phyloP scores from a whole-genome alignment of 2,888 invertebrate species.

The Poecilus cupreus region DNA sequence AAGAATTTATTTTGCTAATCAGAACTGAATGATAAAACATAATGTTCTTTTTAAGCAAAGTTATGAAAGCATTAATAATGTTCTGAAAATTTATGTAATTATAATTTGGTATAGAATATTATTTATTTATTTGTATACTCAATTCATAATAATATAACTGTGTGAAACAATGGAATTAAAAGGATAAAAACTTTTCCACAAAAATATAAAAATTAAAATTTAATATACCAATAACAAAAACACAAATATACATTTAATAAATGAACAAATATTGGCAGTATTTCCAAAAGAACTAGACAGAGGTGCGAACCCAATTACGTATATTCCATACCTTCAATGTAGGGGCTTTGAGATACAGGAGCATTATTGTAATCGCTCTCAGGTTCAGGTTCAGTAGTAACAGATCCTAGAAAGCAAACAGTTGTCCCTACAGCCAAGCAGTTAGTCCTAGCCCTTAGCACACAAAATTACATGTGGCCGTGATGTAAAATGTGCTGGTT shows the following conservation, averaged over 20 bases:
- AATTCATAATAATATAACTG: not conserved
- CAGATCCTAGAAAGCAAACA: constrained; percentile 51
- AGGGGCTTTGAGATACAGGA: constrained; percentile 33
- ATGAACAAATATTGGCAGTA: not conserved
- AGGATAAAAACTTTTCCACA: constrained; percentile 36
- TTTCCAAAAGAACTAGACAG: not conserved
- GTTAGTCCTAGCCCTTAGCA: constrained; percentile 12
- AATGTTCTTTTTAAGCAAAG: not conserved
- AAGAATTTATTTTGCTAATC: constrained; percentile 11
- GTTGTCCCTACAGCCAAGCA: constrained; percentile 33
- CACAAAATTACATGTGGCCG: constrained; percentile 23
- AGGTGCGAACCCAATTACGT: constrained; percentile 16
- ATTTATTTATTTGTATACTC: not conserved
- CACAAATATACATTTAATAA: constrained; percentile 29
- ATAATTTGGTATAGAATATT: constrained; percentile 36
- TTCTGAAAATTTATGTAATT: not conserved
- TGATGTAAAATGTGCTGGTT: constrained; percentile 6
- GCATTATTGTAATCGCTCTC: constrained; percentile 13
- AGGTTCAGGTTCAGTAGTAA: constrained; percentile 49
- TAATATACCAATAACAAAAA: constrained; percentile 32
- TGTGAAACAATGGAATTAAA: constrained; percentile 7
- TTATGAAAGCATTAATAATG: not conserved
- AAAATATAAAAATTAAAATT: constrained; percentile 43
- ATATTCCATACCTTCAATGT: constrained; percentile 54
- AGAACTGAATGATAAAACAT: not conserved